A percentile compares a stretch with the other conserved stretches of the same genome.
These are phyloP conservation scores for Pluvialis apricaria DNA, from an alignment of 2,113 vertebrate genomes.

Conservation along the genomic window DNA sequence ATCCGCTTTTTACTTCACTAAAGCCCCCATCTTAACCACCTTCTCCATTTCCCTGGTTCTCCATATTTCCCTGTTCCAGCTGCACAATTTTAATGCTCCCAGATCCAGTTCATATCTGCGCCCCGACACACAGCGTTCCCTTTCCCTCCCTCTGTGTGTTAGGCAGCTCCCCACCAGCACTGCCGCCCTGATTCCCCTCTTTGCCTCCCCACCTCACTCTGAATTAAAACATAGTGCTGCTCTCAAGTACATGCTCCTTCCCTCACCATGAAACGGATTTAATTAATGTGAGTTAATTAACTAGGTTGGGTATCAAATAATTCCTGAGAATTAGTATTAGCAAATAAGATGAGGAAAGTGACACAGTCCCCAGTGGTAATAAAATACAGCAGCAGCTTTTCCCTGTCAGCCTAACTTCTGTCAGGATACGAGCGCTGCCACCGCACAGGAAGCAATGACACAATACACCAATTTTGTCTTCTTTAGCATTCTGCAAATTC, in stretches of 20 bases:
- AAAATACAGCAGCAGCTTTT: slow-evolving; percentile 2
- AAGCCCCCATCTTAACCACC: not conserved
- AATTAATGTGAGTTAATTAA: slow-evolving; percentile 39
- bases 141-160: not conserved
- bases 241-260: not conserved
- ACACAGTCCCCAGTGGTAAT: not conserved
- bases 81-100: not conserved
- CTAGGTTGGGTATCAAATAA: not conserved
- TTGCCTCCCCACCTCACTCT: not conserved
- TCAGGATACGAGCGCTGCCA: not conserved
- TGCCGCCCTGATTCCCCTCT: not conserved
- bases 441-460: not conserved
- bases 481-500: not conserved
- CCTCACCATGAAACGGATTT: not conserved
- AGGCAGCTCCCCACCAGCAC: not conserved
- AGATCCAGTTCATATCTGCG: accelerated
- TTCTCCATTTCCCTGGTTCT: not conserved
- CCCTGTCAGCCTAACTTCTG: not conserved
- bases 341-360: slow-evolving; percentile 3
- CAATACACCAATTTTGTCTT: not conserved
- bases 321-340: not conserved
- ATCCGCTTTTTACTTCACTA: not conserved
- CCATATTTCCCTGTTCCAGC: not conserved
- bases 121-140: accelerated
- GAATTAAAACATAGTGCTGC: not conserved